Evolutionary conservation across 2,888 invertebrate genomes (phyloP).

Genomic region (Dastarcus helophoroides): DNA sequence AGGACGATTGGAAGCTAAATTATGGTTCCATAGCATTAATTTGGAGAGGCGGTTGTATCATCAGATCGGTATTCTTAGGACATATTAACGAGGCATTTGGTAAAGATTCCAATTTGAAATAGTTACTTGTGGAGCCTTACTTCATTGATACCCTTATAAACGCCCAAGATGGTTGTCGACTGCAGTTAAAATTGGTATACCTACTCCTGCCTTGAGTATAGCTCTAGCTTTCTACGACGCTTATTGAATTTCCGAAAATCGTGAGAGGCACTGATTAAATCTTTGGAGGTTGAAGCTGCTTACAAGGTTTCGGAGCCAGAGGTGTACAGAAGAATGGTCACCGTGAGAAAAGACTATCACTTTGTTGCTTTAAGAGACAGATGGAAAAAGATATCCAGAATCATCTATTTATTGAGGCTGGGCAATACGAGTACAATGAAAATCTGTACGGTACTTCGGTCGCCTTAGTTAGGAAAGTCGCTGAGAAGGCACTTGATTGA

Average conservation of each 20-base stretch:
- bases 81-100: constrained; percentile 91
- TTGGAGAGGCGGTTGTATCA: constrained; percentile 99
- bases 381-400: constrained; percentile 97
- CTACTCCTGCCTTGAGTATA: constrained; percentile 84
- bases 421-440: constrained; percentile 99
- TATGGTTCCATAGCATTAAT: constrained; percentile 96
- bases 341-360: constrained; percentile 99
- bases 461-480: constrained; percentile 92
- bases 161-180: constrained; percentile 70
- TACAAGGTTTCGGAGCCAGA: too few relatives aligned
- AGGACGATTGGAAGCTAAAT: constrained; percentile 87
- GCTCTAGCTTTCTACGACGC: constrained; percentile 97
- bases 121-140: constrained; percentile 86
- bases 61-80: constrained; percentile 79
- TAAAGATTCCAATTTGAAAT: constrained; percentile 72
- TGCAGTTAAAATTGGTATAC: constrained; percentile 48
- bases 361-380: constrained; percentile 91
- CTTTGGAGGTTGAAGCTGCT: too few relatives aligned
- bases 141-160: constrained; percentile 73
- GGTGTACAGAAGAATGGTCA: too few relatives aligned
- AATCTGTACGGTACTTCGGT: constrained; percentile 99
- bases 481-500: constrained; percentile 84
- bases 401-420: constrained; percentile 98
- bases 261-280: too few relatives aligned
- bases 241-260: constrained; percentile 73